These are phyloP conservation scores for Poeciliopsis retropinna DNA, from an alignment of 2,113 vertebrate genomes.

Conservation along the genomic window DNA sequence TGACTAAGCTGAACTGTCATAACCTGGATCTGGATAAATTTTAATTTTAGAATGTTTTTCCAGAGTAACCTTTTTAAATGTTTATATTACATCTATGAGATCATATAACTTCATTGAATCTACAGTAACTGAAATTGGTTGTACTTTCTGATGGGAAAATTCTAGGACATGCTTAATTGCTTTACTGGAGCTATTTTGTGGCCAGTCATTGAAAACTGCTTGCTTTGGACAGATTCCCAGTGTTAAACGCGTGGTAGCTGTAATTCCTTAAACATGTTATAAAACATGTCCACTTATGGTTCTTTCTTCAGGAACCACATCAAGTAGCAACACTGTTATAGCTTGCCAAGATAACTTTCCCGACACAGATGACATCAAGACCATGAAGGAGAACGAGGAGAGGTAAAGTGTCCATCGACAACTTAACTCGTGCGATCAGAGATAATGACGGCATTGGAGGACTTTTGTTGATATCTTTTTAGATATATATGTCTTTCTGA, in stretches of 20 bases:
- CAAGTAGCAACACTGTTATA: slow-evolving; percentile 94
- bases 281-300: neutral
- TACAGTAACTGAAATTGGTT: neutral
- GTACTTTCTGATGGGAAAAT: neutral
- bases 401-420: slow-evolving; percentile 77
- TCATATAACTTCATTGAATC: neutral
- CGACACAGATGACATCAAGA: slow-evolving; percentile 87
- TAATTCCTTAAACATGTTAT: neutral
- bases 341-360: slow-evolving; percentile 90
- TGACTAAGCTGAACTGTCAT: no score
- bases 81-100: no score
- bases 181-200: slow-evolving; percentile 7
- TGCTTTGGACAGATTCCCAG: slow-evolving; percentile 4
- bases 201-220: neutral
- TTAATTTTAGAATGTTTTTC: no score
- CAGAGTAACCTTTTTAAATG: neutral
- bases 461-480: neutral
- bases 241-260: neutral
- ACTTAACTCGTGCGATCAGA: slow-evolving; percentile 2
- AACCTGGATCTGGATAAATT: no score
- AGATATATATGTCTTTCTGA: slow-evolving; percentile 1
- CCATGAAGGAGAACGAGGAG: slow-evolving; percentile 88
- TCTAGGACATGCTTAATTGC: slow-evolving; percentile 12
- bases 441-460: neutral
- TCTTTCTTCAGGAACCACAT: slow-evolving; percentile 85